Percentiles rank a stretch among this genome's conserved stretches.
phyloP scores from a whole-genome alignment of 2,797 vertebrate genomes.

The Rousettus madagascariensis region DNA sequence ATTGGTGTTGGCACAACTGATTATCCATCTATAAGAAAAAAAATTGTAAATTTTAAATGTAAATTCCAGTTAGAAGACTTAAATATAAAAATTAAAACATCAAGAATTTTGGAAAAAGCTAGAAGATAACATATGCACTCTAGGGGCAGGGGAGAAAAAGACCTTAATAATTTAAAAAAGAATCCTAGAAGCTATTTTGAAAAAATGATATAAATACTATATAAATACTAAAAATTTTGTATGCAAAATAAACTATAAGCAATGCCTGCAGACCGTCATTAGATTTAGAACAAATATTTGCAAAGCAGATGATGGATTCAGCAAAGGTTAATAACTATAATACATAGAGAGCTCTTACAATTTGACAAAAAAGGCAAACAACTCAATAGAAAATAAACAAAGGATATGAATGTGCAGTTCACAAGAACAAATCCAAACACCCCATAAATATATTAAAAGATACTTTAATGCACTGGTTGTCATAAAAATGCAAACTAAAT shows the following conservation, averaged over 20 bases:
- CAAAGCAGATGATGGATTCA: neutral
- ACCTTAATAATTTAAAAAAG: neutral
- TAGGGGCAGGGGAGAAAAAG: neutral
- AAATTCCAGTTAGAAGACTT: neutral
- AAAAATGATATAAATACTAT: neutral
- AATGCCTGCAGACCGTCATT: neutral
- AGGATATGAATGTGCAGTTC: neutral
- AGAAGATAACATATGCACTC: neutral
- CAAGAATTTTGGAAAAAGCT: constrained; percentile 43
- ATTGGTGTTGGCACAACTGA: neutral
- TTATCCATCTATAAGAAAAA: neutral
- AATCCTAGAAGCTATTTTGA: neutral
- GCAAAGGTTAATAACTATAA: neutral
- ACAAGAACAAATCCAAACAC: neutral
- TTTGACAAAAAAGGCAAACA: neutral
- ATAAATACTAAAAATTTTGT: neutral
- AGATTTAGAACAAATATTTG: constrained; percentile 17
- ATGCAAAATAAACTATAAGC: neutral
- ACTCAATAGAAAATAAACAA: neutral
- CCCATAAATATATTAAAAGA: neutral
- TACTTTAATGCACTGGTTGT: neutral
- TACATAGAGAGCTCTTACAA: neutral
- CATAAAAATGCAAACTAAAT: constrained; percentile 21
- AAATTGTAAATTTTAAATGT: neutral
- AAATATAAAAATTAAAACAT: neutral